phyloP scores from a whole-genome alignment of 2,113 vertebrate species.

The Mus musculus region DNA sequence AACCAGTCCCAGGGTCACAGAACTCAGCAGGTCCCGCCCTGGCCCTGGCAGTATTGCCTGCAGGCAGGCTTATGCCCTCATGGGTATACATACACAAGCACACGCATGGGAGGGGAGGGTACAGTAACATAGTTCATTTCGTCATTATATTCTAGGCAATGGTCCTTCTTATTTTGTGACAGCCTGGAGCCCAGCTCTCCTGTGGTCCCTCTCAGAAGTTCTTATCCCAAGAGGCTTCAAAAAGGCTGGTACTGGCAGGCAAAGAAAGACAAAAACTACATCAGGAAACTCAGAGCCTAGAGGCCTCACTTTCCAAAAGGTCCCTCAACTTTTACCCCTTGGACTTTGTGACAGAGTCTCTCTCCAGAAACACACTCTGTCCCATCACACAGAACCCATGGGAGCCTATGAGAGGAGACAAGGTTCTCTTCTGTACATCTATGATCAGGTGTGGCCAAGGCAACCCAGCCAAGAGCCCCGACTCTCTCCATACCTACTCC shows the following conservation, averaged over 20 bases:
- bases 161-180: background rate
- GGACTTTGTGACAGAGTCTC: background rate
- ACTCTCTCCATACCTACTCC: too few species aligned
- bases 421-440: background rate
- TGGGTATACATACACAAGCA: rapidly evolving
- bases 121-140: background rate
- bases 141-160: background rate
- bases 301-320: too few species aligned
- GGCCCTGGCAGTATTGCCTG: rapidly evolving
- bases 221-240: background rate
- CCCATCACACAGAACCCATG: background rate
- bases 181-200: background rate
- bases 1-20: rapidly evolving
- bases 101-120: rapidly evolving
- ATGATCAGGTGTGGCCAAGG: background rate
- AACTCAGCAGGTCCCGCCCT: background rate
- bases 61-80: background rate
- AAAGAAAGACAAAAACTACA: background rate
- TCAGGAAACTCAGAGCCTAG: background rate
- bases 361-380: background rate
- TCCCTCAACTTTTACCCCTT: rapidly evolving
- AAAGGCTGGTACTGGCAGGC: background rate
- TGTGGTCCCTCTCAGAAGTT: background rate
- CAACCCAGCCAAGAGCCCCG: background rate
- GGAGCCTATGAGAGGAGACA: background rate